Conservation (phyloP, 2,888 invertebrate genomes). For the Agelastica alni region DNA sequence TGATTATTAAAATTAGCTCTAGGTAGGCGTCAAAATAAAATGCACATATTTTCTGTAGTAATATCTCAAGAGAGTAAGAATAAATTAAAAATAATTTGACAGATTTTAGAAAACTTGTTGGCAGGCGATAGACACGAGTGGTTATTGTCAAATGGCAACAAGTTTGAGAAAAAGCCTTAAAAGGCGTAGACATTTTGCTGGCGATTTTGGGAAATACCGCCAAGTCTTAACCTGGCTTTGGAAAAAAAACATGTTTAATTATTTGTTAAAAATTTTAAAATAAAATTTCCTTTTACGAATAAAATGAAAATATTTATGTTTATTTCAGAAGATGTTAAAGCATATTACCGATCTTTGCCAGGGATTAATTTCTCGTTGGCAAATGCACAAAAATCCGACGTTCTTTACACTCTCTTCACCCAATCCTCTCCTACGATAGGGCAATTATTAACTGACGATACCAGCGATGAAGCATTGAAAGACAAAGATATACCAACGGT, state of each 20-base stretch:
- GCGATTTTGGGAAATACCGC: too few species aligned
- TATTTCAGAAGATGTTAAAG: constrained; percentile 16
- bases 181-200: too few species aligned
- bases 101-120: constrained; percentile 16
- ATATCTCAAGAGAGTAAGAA: constrained; percentile 1
- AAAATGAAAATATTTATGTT: background rate
- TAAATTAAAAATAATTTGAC: background rate
- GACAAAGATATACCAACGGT: constrained; percentile 49
- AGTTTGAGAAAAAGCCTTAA: too few species aligned
- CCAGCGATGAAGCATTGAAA: constrained; percentile 19
- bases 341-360: constrained; percentile 27
- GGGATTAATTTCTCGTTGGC: constrained; percentile 42
- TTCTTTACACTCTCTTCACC: constrained; percentile 41
- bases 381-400: constrained; percentile 35
- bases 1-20: too few species aligned
- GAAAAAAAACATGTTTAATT: too few species aligned
- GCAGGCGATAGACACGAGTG: too few species aligned
- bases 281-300: too few species aligned
- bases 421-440: constrained; percentile 27
- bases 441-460: constrained; percentile 37
- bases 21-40: too few species aligned
- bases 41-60: too few species aligned
- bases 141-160: too few species aligned
- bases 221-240: too few species aligned
- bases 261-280: too few species aligned